Conservation (phyloP, 2,888 invertebrate species). For the Polyommatus iphigenia region DNA sequence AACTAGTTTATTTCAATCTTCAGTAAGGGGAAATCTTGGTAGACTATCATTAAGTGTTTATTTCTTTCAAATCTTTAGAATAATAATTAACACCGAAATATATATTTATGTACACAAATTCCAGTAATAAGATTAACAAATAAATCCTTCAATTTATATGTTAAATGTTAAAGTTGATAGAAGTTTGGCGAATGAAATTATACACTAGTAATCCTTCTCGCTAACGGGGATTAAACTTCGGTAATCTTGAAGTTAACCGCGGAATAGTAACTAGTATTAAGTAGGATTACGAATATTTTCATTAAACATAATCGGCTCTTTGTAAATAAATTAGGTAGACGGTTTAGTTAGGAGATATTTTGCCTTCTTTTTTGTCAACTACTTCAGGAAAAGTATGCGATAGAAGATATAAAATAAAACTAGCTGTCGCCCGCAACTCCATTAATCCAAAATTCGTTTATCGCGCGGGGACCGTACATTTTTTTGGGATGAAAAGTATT, state of each 20-base stretch:
- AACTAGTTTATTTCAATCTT: background rate
- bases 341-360: background rate
- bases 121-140: constrained; percentile 3
- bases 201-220: constrained; percentile 33
- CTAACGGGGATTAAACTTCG: constrained; percentile 31
- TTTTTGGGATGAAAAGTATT: no score
- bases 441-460: background rate
- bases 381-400: no score
- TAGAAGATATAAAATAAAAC: no score
- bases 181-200: constrained; percentile 30
- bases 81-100: background rate
- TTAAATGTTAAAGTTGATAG: constrained; percentile 24
- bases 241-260: constrained; percentile 31
- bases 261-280: constrained; percentile 19
- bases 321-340: background rate
- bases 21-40: background rate
- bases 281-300: constrained; percentile 18
- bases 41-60: background rate
- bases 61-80: no score
- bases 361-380: no score
- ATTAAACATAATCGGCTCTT: constrained; percentile 17
- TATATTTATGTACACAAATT: background rate
- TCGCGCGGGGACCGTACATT: no score
- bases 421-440: background rate
- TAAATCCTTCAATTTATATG: constrained; percentile 24